These are phyloP conservation scores for Phorcus lineatus DNA, from an alignment of 2,888 invertebrate genomes.

Conservation along the genomic window DNA sequence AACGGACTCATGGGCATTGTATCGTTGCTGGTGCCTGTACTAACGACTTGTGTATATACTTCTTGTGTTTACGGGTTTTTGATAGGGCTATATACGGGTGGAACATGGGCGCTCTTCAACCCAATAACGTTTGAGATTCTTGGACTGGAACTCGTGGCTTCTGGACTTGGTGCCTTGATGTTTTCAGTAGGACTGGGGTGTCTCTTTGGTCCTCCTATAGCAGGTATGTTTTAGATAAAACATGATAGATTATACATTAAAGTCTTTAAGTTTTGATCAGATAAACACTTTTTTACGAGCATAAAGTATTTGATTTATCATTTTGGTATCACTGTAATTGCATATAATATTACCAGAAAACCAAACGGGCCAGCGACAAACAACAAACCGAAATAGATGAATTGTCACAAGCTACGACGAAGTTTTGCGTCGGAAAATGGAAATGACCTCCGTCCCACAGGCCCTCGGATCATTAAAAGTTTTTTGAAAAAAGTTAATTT, in stretches of 20 bases:
- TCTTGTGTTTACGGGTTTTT: background rate
- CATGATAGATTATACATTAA: background rate
- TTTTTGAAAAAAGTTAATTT: no score
- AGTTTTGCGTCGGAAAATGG: no score
- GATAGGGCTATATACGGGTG: conserved; percentile 13
- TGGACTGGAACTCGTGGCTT: background rate
- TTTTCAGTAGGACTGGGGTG: background rate
- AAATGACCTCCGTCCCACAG: no score
- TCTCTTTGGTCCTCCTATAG: background rate
- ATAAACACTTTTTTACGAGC: background rate
- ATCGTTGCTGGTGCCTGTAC: background rate
- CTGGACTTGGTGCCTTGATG: conserved; percentile 6
- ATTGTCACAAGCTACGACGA: no score
- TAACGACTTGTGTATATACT: background rate
- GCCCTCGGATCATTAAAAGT: no score
- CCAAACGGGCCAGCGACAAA: no score
- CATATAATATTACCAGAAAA: no score
- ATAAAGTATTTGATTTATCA: no score
- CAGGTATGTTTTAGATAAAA: background rate
- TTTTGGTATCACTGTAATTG: no score
- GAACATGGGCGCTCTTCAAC: background rate
- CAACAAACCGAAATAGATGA: no score
- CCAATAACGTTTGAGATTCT: background rate
- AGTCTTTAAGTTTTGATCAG: background rate
- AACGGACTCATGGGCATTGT: conserved; percentile 13